Conservation (phyloP, 1,140 invertebrate genomes). For the Maconellicoccus hirsutus region DNA sequence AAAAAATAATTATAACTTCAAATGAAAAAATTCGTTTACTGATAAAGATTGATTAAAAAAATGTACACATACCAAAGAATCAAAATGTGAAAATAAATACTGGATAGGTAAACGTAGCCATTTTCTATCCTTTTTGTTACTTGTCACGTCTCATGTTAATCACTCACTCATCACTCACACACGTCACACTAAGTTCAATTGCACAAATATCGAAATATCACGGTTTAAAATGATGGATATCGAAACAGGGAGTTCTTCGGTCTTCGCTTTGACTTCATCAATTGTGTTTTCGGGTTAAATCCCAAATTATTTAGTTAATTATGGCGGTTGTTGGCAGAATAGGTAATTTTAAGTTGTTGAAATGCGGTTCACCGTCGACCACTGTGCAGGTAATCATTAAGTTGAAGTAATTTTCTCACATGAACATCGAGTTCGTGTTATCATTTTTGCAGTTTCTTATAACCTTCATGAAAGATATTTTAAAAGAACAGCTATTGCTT, state of each 20-base stretch:
- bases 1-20: no score
- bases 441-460: not conserved
- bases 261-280: not conserved
- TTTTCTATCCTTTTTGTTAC: no score
- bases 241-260: not conserved
- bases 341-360: slow-evolving; percentile 11
- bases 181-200: no score
- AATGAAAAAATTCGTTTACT: no score
- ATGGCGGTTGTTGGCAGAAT: not conserved
- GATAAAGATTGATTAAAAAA: no score
- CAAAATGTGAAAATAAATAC: no score
- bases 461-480: slow-evolving; percentile 12
- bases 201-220: no score
- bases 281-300: not conserved
- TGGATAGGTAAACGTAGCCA: no score
- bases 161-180: no score
- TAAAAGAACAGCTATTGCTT: not conserved
- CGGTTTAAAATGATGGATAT: not conserved
- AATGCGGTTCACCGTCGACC: not conserved
- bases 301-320: not conserved
- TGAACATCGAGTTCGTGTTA: not conserved
- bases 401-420: not conserved
- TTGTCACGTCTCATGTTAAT: no score
- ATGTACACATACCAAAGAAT: no score
- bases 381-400: not conserved